Evolutionary conservation across 2,113 vertebrate species (phyloP).

Genomic region (Apus apus): DNA sequence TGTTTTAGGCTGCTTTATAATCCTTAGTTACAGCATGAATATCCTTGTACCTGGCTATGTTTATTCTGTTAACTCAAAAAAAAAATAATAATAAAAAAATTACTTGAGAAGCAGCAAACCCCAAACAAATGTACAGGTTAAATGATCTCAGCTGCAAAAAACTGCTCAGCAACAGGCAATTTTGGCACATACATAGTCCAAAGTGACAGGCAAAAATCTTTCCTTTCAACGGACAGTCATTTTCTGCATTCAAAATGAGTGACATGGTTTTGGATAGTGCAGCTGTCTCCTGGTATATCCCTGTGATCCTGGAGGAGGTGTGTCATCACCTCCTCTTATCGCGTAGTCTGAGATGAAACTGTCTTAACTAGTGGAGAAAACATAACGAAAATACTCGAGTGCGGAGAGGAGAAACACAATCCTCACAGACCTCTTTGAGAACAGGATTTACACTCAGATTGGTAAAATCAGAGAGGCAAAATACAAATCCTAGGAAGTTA

Average conservation of each 20-base stretch:
- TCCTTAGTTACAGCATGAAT: not conserved
- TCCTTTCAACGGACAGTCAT: fast-evolving
- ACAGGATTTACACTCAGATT: not conserved
- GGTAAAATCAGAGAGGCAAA: not conserved
- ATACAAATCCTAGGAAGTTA: not conserved
- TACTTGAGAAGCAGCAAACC: not conserved
- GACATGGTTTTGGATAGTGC: not conserved
- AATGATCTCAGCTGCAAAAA: not conserved
- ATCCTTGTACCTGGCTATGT: not conserved
- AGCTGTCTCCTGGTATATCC: not conserved
- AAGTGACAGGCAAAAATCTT: not conserved
- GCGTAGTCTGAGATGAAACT: not conserved
- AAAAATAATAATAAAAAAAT: not conserved
- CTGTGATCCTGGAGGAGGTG: not conserved
- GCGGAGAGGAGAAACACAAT: not conserved
- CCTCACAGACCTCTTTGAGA: not conserved
- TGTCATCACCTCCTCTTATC: not conserved
- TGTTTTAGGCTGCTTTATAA: not conserved
- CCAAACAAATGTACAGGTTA: not conserved
- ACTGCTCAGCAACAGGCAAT: fast-evolving
- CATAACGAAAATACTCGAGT: not conserved
- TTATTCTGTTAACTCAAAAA: not conserved
- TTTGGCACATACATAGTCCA: not conserved
- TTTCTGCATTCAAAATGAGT: not conserved
- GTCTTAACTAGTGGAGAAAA: not conserved